A percentile compares a stretch with the other conserved stretches of the same genome.
These are phyloP conservation scores for Eupsittula cactorum DNA, from an alignment of 2,113 vertebrate genomes.

Conservation along the genomic window DNA sequence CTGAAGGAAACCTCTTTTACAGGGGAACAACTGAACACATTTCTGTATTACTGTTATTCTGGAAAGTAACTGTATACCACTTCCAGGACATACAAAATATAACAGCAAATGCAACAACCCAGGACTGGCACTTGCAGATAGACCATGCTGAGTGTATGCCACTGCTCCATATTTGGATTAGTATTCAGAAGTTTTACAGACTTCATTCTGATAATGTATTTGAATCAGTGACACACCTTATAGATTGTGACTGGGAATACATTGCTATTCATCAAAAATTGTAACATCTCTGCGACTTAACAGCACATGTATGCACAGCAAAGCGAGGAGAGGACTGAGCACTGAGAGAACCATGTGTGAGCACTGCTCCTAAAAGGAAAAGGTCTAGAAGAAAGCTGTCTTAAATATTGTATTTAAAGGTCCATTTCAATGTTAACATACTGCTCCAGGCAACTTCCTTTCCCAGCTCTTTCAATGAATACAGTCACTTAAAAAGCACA, in stretches of 20 bases:
- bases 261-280: background rate
- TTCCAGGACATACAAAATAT: background rate
- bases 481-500: background rate
- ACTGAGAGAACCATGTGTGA: background rate
- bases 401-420: background rate
- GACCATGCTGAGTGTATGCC: rapidly evolving
- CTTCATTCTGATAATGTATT: background rate
- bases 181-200: rapidly evolving
- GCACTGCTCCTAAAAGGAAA: background rate
- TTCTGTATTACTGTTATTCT: background rate
- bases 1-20: background rate
- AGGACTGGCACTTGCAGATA: background rate
- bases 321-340: background rate
- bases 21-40: background rate
- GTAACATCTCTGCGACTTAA: too few species aligned
- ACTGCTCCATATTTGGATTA: background rate
- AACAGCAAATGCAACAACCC: background rate
- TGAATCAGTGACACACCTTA: background rate
- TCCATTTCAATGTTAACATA: background rate
- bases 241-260: background rate
- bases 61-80: background rate
- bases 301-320: background rate
- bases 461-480: background rate
- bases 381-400: background rate
- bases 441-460: background rate